Percentiles rank a stretch among this genome's conserved stretches.
phyloP scores from a whole-genome alignment of 2,888 invertebrate species.

The Patella pellucida region DNA sequence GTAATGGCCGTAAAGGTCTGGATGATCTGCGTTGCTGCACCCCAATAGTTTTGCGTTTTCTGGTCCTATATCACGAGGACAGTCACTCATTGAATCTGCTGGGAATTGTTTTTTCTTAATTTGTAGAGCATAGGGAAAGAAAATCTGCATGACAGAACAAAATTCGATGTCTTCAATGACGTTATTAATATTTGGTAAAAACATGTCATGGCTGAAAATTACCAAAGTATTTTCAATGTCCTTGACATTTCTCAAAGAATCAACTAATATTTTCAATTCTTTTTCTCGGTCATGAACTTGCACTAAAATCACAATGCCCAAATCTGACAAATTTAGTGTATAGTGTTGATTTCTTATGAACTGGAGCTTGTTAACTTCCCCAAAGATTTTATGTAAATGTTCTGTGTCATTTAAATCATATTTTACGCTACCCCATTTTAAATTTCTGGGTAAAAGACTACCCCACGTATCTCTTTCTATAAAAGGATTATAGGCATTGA shows the following conservation, averaged over 20 bases:
- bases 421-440: neutral
- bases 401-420: neutral
- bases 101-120: conserved; percentile 18
- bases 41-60: conserved; percentile 5
- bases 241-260: conserved; percentile 17
- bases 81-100: conserved; percentile 16
- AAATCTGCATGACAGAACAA: conserved; percentile 24
- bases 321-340: neutral
- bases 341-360: conserved; percentile 2
- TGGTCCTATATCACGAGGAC: conserved; percentile 14
- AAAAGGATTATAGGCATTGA: too few relatives aligned
- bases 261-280: conserved; percentile 17
- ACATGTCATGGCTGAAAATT: conserved; percentile 22
- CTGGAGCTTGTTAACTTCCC: neutral
- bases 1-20: conserved; percentile 22
- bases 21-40: conserved; percentile 19
- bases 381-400: neutral
- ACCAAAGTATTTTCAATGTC: conserved; percentile 18
- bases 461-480: too few relatives aligned
- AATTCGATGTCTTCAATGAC: conserved; percentile 15
- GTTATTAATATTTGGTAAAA: neutral
- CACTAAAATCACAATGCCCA: conserved; percentile 18
- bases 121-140: conserved; percentile 23
- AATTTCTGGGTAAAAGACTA: neutral
- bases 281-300: conserved; percentile 23